Evolutionary conservation across 2,888 invertebrate species (phyloP).

Genomic region (Unio delphinus): DNA sequence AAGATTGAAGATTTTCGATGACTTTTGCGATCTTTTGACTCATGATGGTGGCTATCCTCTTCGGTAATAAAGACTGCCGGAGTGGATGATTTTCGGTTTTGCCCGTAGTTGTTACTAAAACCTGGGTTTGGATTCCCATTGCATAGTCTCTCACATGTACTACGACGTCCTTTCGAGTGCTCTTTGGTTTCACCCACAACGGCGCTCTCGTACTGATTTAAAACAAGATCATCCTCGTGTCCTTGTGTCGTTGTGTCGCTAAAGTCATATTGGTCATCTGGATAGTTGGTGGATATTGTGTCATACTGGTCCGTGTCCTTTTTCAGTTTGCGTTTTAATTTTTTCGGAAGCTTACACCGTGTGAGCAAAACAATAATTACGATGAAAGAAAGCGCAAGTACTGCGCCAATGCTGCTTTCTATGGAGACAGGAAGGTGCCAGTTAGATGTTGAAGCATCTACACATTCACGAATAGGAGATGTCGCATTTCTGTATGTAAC

Average conservation of each 20-base stretch:
- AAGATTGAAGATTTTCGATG: no score
- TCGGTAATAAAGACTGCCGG: no score
- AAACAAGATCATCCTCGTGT: constrained; percentile 48
- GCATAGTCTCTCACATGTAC: constrained; percentile 9
- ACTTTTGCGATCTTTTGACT: no score
- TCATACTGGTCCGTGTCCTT: constrained; percentile 52
- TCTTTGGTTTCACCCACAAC: neutral
- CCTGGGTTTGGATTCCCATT: constrained; percentile 27
- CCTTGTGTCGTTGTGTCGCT: constrained; percentile 61
- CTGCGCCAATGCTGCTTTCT: constrained; percentile 64
- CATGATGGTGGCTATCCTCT: no score
- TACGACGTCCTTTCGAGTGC: no score
- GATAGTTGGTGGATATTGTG: constrained; percentile 61
- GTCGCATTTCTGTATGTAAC: constrained; percentile 57
- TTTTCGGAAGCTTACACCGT: constrained; percentile 44
- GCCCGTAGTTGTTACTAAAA: no score
- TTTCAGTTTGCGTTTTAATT: constrained; percentile 24
- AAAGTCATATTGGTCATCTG: constrained; percentile 58
- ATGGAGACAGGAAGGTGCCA: constrained; percentile 66
- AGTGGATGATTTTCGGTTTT: no score
- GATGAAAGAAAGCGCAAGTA: constrained; percentile 62
- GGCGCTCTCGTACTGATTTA: constrained; percentile 31
- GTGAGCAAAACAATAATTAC: constrained; percentile 61
- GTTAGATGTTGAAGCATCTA: constrained; percentile 60
- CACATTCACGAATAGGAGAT: constrained; percentile 46